Conservation (phyloP, 2,113 vertebrate species). For the Chauna torquata region DNA sequence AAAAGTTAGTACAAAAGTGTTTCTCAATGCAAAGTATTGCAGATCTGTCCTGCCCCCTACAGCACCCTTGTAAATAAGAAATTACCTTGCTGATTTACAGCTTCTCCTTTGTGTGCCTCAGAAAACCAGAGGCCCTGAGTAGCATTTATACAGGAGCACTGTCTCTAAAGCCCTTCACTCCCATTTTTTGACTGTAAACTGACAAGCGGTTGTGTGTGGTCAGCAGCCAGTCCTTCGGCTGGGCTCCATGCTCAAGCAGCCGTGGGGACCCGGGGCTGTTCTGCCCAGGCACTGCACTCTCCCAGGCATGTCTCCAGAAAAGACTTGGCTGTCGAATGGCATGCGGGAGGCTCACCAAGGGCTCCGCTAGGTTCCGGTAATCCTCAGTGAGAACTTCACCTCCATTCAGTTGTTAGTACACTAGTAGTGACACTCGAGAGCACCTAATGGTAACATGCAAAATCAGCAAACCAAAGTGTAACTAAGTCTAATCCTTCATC, state of each 20-base stretch:
- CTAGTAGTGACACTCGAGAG: neutral
- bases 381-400: neutral
- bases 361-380: neutral
- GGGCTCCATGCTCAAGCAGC: neutral
- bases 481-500: neutral
- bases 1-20: neutral
- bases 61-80: neutral
- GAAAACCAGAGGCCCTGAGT: neutral
- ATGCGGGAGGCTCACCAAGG: neutral
- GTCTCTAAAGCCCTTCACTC: neutral
- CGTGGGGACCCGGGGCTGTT: accelerated
- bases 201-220: accelerated
- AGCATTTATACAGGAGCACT: neutral
- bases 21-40: neutral
- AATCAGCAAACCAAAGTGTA: neutral
- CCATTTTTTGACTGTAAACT: neutral
- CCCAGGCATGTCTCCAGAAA: neutral
- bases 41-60: neutral
- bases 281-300: neutral
- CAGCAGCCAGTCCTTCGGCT: neutral
- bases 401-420: neutral
- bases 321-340: accelerated
- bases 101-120: neutral
- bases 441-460: neutral
- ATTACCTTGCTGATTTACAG: neutral